Evolutionary conservation across 2,113 vertebrate species (phyloP).

Genomic region (Picathartes gymnocephalus): DNA sequence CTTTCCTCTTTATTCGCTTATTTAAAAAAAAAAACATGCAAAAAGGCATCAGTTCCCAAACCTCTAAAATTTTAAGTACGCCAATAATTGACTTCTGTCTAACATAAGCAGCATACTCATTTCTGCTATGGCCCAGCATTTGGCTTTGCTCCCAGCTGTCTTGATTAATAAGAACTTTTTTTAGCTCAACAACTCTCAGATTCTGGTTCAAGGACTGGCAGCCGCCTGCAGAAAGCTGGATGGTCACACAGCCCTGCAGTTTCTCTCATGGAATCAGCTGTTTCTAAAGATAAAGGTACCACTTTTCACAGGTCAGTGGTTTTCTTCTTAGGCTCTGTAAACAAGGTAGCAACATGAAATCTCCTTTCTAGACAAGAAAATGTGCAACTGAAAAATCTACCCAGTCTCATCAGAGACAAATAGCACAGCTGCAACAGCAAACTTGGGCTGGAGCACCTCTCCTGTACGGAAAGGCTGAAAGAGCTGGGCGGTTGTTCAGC

Average conservation of each 20-base stretch:
- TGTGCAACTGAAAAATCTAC: not conserved
- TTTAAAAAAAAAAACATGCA: not conserved
- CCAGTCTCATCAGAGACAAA: not conserved
- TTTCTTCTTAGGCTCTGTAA: not conserved
- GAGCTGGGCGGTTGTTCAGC: not conserved
- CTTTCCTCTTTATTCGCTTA: not conserved
- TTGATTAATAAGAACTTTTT: slow-evolving; percentile 12
- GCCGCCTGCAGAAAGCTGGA: not conserved
- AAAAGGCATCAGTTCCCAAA: not conserved
- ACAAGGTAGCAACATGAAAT: not conserved
- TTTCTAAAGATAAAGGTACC: not conserved
- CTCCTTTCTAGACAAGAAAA: not conserved
- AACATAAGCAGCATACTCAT: not conserved
- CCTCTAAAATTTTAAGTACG: not conserved
- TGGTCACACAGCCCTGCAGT: not conserved
- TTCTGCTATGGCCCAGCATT: not conserved
- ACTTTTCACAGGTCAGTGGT: not conserved
- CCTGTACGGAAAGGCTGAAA: not conserved
- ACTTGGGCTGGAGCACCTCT: not conserved
- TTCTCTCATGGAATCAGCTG: not conserved
- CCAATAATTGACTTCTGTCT: not conserved
- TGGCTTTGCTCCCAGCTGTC: slow-evolving; percentile 20
- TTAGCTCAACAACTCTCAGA: not conserved
- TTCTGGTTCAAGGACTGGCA: slow-evolving; percentile 18
- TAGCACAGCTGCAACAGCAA: not conserved